These are phyloP conservation scores for Sebastes kiyomatsui DNA, from an alignment of 2,797 vertebrate genomes.

Conservation along the genomic window DNA sequence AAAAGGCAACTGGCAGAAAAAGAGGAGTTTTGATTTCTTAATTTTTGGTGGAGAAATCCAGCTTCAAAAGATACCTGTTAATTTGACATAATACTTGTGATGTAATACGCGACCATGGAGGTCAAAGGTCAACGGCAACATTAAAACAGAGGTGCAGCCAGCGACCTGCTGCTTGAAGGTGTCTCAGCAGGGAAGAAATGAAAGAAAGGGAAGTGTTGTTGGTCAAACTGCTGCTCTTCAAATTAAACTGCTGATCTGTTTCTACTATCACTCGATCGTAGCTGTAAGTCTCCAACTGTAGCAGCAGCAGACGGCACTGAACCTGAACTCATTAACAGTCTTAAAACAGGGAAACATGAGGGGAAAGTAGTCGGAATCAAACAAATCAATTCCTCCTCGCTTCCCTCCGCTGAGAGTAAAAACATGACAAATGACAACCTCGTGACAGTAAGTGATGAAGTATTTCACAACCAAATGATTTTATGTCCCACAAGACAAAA, in stretches of 20 bases:
- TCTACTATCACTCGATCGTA: background rate
- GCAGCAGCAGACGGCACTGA: background rate
- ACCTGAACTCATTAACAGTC: background rate
- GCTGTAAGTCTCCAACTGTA: background rate
- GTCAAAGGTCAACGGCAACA: slow-evolving; percentile 13
- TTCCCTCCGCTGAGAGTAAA: background rate
- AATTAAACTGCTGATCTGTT: background rate
- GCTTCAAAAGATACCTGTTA: background rate
- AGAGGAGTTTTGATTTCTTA: background rate
- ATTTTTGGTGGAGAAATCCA: background rate
- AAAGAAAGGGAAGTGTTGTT: background rate
- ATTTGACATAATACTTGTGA: background rate
- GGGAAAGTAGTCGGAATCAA: background rate
- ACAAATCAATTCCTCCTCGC: background rate
- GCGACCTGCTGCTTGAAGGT: background rate
- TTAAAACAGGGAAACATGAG: background rate
- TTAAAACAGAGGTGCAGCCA: background rate
- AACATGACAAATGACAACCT: too few relatives aligned
- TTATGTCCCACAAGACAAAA: background rate
- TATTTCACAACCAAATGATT: background rate
- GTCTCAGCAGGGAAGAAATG: background rate
- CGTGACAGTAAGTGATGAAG: too few relatives aligned
- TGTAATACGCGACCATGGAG: background rate
- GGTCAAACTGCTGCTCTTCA: background rate
- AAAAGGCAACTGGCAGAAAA: background rate